Evolutionary conservation across 2,113 vertebrate species (phyloP).

Genomic region (Tachysurus vachellii): DNA sequence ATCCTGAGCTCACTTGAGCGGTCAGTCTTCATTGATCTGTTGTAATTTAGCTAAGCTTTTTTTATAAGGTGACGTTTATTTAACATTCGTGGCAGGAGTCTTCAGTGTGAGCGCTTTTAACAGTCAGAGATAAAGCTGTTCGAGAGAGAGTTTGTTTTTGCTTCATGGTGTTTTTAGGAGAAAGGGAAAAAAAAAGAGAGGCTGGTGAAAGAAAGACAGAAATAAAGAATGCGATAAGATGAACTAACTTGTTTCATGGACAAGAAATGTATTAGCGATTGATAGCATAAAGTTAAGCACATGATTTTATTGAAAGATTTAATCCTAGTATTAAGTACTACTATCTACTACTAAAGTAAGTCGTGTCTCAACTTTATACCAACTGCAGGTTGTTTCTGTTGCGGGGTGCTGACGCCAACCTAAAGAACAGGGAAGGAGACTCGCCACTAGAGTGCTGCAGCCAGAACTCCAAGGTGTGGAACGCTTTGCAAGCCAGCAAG

Average conservation of each 20-base stretch:
- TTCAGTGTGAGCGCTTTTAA: too few relatives aligned
- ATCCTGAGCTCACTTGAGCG: background rate
- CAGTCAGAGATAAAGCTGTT: too few relatives aligned
- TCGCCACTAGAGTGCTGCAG: constrained; percentile 93
- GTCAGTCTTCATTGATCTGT: background rate
- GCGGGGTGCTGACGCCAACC: constrained; percentile 85
- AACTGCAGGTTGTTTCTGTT: constrained; percentile 82
- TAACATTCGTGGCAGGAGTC: too few relatives aligned
- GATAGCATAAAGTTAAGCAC: background rate
- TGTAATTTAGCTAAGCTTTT: background rate
- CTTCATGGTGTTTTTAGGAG: background rate
- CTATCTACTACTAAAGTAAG: background rate
- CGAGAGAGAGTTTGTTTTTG: background rate
- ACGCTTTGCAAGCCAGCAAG: constrained; percentile 85
- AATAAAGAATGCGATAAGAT: background rate
- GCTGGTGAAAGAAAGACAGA: background rate
- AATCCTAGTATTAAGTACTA: background rate
- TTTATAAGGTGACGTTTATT: too few relatives aligned
- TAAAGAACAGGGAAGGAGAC: constrained; percentile 96
- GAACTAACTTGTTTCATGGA: background rate
- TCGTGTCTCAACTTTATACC: background rate
- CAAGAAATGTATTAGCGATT: background rate
- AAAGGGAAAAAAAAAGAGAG: too few relatives aligned
- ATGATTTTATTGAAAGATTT: background rate
- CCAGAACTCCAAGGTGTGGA: constrained; percentile 90